These are phyloP conservation scores for Drosophila tropicalis DNA, from an alignment of 1,140 invertebrate species.

Conservation along the genomic window DNA sequence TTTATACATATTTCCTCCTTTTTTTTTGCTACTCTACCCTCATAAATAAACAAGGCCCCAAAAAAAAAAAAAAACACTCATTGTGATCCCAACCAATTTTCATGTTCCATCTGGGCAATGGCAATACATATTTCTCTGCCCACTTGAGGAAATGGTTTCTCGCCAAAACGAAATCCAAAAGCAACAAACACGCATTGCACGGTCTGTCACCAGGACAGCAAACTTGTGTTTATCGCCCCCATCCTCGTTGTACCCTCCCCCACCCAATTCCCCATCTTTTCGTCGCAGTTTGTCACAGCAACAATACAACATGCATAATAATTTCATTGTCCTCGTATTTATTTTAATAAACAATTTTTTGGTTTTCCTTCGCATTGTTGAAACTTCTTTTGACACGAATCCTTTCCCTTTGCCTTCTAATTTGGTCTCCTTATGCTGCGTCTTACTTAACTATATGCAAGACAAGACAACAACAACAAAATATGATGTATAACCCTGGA, in stretches of 20 bases:
- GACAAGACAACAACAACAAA: conserved; percentile 37
- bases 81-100: conserved; percentile 40
- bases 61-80: neutral
- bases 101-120: conserved; percentile 36
- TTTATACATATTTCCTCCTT: neutral
- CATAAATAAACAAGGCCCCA: conserved; percentile 71
- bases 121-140: conserved; percentile 53
- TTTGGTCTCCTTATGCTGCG: conserved; percentile 59
- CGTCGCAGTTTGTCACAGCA: conserved; percentile 32
- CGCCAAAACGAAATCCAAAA: neutral
- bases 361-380: conserved; percentile 44
- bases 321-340: conserved; percentile 74
- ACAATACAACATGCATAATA: conserved; percentile 50
- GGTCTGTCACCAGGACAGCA: conserved; percentile 81
- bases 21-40: conserved; percentile 38
- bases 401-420: conserved; percentile 49
- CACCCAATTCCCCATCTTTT: conserved; percentile 4
- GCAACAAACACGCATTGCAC: conserved; percentile 73
- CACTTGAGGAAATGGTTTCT: conserved; percentile 63
- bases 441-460: conserved; percentile 8
- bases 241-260: neutral
- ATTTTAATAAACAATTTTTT: conserved; percentile 77
- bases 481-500: conserved; percentile 31
- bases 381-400: conserved; percentile 77
- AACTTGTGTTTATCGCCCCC: conserved; percentile 45